Evolutionary conservation across 2,888 invertebrate genomes (phyloP).

Genomic region (Polymixis flavicincta): DNA sequence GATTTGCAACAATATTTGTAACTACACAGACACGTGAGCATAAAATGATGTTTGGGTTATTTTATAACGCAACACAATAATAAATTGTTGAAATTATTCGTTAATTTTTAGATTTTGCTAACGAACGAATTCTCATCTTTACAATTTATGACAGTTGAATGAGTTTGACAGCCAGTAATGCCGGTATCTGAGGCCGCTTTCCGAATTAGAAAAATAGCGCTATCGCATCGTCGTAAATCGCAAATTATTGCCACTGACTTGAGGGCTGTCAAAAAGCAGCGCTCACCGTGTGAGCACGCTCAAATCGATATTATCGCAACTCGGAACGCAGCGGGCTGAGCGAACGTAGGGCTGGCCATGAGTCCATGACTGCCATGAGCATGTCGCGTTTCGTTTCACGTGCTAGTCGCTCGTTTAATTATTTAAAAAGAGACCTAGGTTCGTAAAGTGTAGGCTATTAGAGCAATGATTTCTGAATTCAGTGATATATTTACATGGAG

Average conservation of each 20-base stretch:
- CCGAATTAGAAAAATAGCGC: too few species aligned
- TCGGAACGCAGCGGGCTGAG: too few species aligned
- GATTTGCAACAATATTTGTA: slow-evolving; percentile 92
- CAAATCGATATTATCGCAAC: too few species aligned
- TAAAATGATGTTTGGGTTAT: slow-evolving; percentile 54
- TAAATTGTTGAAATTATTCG: slow-evolving; percentile 11
- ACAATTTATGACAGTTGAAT: slow-evolving; percentile 18
- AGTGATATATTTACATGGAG: neutral
- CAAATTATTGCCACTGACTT: too few species aligned
- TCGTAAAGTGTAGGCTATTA: neutral
- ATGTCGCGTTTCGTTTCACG: neutral
- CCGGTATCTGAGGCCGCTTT: too few species aligned
- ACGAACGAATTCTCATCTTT: slow-evolving; percentile 33
- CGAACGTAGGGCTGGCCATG: too few species aligned
- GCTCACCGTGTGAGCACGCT: too few species aligned
- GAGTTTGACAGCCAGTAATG: too few species aligned
- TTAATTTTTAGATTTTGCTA: slow-evolving; percentile 22
- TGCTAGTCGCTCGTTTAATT: too few species aligned
- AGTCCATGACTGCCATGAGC: too few species aligned
- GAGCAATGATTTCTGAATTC: neutral
- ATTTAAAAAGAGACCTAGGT: accelerated
- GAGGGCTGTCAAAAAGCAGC: too few species aligned
- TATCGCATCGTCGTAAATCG: too few species aligned
- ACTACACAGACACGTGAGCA: slow-evolving; percentile 72
- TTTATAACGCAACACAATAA: slow-evolving; percentile 30